Conservation (phyloP, 2,888 invertebrate species). For the Plagodis dolabraria region DNA sequence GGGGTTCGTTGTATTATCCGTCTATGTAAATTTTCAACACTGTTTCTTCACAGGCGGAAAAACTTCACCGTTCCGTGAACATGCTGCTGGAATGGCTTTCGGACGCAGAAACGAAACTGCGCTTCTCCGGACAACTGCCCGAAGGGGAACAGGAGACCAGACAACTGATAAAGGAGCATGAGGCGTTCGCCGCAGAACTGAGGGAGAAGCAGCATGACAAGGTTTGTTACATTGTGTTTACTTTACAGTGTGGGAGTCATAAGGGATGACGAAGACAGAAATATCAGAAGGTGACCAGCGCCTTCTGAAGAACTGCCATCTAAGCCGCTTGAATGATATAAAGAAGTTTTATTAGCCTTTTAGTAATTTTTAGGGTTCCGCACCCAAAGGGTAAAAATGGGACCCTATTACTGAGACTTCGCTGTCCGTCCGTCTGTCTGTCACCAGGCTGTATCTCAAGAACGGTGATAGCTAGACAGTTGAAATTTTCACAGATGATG, state of each 20-base stretch:
- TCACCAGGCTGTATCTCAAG: too few species aligned
- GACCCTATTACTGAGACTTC: too few species aligned
- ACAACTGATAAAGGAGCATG: slow-evolving; percentile 93
- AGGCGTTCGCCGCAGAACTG: slow-evolving; percentile 92
- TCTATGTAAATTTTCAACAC: background rate
- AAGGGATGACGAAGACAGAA: background rate
- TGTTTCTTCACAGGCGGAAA: slow-evolving; percentile 88
- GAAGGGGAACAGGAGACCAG: slow-evolving; percentile 96
- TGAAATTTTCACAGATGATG: too few species aligned
- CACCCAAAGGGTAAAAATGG: too few species aligned
- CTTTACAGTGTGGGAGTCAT: background rate
- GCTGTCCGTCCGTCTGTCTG: too few species aligned
- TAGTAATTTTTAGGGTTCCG: too few species aligned
- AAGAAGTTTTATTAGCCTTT: too few species aligned
- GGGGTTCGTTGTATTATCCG: too few species aligned
- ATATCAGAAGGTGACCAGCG: background rate
- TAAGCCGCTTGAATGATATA: too few species aligned
- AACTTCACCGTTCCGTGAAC: slow-evolving; percentile 97
- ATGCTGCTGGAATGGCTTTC: slow-evolving; percentile 98
- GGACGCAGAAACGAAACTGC: slow-evolving; percentile 96
- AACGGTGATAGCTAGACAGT: too few species aligned
- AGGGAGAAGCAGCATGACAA: slow-evolving; percentile 94
- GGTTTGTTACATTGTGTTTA: slow-evolving; percentile 38
- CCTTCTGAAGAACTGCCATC: too few species aligned
- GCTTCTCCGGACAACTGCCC: slow-evolving; percentile 96